Evolutionary conservation across 1,140 invertebrate species (phyloP), one percentile per base, ranked within the genome.

Genomic region (Sycobia sp.): DNA sequence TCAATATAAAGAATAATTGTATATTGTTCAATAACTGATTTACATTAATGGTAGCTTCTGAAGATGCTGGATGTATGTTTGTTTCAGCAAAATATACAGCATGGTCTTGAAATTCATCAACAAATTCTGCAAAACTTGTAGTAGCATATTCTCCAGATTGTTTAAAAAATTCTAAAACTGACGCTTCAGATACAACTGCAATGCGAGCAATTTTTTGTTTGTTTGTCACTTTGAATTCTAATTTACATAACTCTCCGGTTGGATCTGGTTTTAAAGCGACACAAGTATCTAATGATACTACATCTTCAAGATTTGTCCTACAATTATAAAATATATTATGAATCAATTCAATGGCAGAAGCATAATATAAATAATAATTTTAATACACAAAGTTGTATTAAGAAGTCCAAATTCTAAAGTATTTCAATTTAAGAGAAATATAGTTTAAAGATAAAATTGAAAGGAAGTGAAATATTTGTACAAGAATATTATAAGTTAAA

Each of bases 101-200:
- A 67, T 75, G 75, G 36, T 73, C 73, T 62, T 78, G 71, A 69
- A 76, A 82, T 46, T 82, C 78, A 49, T 82, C 80, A 29, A 82
- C 55, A 54, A 81, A 75, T 39, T 83, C 76, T 13, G 79, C 74
- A 62, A 75, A 75, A 27, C 68, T 25, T 14, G 81, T 83, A 27
- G 64, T 71, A 22, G 75, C 67, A 66, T 83, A 83, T 70, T 83
- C 81, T 29, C 76, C 80, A 66, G 54, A 79, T 66, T 82, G 72
- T 57, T 81, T 82, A 47, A 79, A 83, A 69, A 83, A 74, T 69
- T 83, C 82, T 59, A 83, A 62, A 18, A 81, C 72, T 14, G 71
- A 74, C 20, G 76, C 78, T 67, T 82, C 81, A 5, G 81, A 82
- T 16, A 78, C 75, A 49, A 82, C 51, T 41, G 72, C 73, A 18